A percentile compares a stretch with the other conserved stretches of the same genome.
phyloP scores from a whole-genome alignment of 2,113 vertebrate species.

The Malurus alboscapulatus region DNA sequence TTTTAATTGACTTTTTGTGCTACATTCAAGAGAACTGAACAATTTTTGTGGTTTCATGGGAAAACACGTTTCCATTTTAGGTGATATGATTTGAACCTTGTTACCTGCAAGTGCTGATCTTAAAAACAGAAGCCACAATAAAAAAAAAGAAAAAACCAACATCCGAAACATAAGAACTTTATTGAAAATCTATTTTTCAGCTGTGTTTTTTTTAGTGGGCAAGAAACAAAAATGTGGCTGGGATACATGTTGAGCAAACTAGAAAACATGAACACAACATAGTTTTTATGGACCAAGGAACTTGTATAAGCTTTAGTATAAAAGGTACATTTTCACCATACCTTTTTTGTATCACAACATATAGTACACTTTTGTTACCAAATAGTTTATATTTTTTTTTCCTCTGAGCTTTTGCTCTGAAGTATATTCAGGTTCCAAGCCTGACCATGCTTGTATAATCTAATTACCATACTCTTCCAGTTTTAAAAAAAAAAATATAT shows the following conservation, averaged over 20 bases:
- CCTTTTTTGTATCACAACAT: conserved; percentile 96
- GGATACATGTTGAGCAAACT: conserved; percentile 76
- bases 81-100: conserved; percentile 67
- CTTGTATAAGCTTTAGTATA: conserved; percentile 99
- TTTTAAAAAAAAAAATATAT: conserved; percentile 70
- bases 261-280: conserved; percentile 87
- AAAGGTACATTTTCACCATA: conserved; percentile 99
- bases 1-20: conserved; percentile 77
- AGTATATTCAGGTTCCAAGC: conserved; percentile 84
- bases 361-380: conserved; percentile 99
- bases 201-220: conserved; percentile 78
- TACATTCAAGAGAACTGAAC: conserved; percentile 79
- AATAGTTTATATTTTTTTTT: conserved; percentile 91
- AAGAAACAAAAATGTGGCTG: conserved; percentile 83
- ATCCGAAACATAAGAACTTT: conserved; percentile 71
- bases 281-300: conserved; percentile 99
- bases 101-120: conserved; percentile 78
- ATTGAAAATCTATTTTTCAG: conserved; percentile 76
- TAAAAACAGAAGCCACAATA: conserved; percentile 78
- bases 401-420: conserved; percentile 85
- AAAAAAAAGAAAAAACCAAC: conserved; percentile 37
- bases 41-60: conserved; percentile 83
- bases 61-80: conserved; percentile 75
- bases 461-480: conserved; percentile 80
- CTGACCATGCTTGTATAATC: conserved; percentile 82